phyloP scores from a whole-genome alignment of 1,140 invertebrate species.

The Drosophila subpulchrella region DNA sequence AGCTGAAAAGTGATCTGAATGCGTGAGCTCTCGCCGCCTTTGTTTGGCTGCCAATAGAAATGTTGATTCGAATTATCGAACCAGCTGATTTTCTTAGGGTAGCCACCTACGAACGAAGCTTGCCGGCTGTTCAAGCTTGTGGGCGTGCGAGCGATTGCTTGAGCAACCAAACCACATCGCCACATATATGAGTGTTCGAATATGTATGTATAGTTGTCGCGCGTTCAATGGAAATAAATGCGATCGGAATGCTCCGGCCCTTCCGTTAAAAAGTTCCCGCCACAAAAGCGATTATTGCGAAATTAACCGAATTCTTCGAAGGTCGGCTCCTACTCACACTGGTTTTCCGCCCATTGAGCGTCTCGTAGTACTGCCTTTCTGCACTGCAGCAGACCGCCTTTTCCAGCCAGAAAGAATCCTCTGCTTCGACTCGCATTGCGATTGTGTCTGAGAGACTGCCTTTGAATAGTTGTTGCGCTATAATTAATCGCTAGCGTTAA shows the following conservation, averaged over 20 bases:
- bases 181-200: not conserved
- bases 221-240: conserved; percentile 1
- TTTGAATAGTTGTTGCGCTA: not conserved
- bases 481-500: conserved; percentile 2
- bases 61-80: conserved; percentile 10
- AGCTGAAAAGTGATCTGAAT: conserved; percentile 27
- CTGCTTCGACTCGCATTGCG: conserved; percentile 45
- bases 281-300: not conserved
- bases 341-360: not conserved
- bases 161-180: conserved; percentile 8
- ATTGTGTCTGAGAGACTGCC: conserved; percentile 14
- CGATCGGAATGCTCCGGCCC: not conserved
- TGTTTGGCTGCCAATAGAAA: conserved; percentile 32
- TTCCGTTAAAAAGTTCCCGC: not conserved
- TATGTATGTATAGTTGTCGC: not conserved
- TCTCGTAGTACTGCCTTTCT: conserved; percentile 45
- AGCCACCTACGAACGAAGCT: conserved; percentile 33
- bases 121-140: conserved; percentile 26
- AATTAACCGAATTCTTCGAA: not conserved
- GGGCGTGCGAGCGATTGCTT: not conserved
- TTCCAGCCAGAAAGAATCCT: conserved; percentile 54
- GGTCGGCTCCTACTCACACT: conserved; percentile 10
- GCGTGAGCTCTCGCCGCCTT: conserved; percentile 17
- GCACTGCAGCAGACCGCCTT: conserved; percentile 45
- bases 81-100: conserved; percentile 59